Evolutionary conservation across 2,888 invertebrate genomes (phyloP).

Genomic region (Rhamnusium bicolor): DNA sequence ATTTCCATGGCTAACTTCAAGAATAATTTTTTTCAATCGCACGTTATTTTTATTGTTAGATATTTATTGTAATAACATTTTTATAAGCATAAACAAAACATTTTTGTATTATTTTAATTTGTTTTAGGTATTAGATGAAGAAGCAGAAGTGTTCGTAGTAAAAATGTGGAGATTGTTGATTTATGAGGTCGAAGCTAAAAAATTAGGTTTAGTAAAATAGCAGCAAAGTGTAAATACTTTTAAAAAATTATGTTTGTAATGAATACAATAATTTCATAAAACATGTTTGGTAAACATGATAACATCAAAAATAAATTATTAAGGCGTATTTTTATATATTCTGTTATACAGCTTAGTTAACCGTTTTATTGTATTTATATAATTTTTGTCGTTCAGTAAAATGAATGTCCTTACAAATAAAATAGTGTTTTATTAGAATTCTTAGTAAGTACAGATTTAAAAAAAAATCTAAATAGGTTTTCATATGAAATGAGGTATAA

Average conservation of each 20-base stretch:
- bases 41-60: too few relatives aligned
- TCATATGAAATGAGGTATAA: too few relatives aligned
- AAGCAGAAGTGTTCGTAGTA: constrained; percentile 99
- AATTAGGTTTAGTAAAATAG: constrained; percentile 89
- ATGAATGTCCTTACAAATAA: not conserved
- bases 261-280: constrained; percentile 22
- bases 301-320: constrained; percentile 29
- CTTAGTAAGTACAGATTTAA: too few relatives aligned
- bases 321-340: constrained; percentile 24
- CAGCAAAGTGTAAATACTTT: constrained; percentile 19
- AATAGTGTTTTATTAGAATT: not conserved
- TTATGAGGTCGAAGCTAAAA: constrained; percentile 99
- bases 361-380: constrained; percentile 2
- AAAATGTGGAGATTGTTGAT: constrained; percentile 99
- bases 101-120: constrained; percentile 45
- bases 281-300: constrained; percentile 8
- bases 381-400: constrained; percentile 7
- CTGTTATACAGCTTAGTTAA: constrained; percentile 9
- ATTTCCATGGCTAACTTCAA: too few relatives aligned
- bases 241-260: constrained; percentile 18
- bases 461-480: too few relatives aligned
- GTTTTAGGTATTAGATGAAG: constrained; percentile 96
- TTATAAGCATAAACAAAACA: not conserved
- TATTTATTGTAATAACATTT: not conserved
- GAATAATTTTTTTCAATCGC: too few relatives aligned